Evolutionary conservation across 2,797 vertebrate genomes (phyloP), one percentile per base, ranked within the genome.

Genomic region (Synanceia verrucosa): DNA sequence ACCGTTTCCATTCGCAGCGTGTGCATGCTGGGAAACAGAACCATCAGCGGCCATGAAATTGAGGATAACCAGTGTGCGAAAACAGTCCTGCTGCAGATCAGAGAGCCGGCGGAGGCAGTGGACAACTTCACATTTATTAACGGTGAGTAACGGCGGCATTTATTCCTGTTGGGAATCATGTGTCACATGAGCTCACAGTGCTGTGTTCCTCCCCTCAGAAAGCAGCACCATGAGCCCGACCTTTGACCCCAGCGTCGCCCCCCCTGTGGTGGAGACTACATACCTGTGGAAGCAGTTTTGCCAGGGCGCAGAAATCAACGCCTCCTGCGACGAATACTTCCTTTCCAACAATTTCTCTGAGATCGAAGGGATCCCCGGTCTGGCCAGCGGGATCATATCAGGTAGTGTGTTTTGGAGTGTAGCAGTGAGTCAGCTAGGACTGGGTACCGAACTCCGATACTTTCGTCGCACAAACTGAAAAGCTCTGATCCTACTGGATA

Each of bases 21-120:
- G 55, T 97, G 96, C 84, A 94, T 97, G 94, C 89, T 97, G 83
- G 96, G 96, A 5, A 96, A 97, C 76, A 89, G 96, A 23, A 96
- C 95, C 0, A 93, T 97, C 58, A 96, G 93, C 29, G 85, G 85
- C 18, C 94, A 96, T 3, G 86, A 90, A 6, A 67, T 96, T 11
- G 61, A 51, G 0, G 43, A 90, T 33, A 6, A 5, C 13, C 57
- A 62, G 1, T 97, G 96, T 39, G 87, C 86, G 2, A 97, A 97
- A 82, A 95, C 89, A 0, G 10, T 88, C 39, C 4, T 14, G 24
- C 19, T 56, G 79, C 68, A 70, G 21, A 44, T 36, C 5, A 33
- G 5, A 6, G 76, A 65, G 7, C 4, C 41, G 0, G 4, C 1
- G 1, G 71, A 66, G 6, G 58, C 6, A 4, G 57, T 29, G 0